phyloP scores from a whole-genome alignment of 2,113 vertebrate species.

The Hippocampus comes region DNA sequence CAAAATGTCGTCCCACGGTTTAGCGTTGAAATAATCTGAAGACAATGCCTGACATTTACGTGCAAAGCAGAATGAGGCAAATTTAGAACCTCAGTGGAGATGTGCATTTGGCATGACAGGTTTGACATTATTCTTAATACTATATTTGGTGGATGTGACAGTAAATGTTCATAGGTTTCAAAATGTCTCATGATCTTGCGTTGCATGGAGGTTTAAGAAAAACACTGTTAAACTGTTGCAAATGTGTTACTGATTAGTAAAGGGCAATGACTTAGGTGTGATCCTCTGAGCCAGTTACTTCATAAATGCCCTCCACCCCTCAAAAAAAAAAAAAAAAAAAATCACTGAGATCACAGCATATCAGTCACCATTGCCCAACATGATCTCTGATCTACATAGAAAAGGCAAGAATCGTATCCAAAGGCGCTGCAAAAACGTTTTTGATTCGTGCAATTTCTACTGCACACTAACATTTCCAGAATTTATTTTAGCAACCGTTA shows the following conservation, averaged over 20 bases:
- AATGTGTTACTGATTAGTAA: neutral
- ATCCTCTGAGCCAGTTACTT: neutral
- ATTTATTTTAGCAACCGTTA: neutral
- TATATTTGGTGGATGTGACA: neutral
- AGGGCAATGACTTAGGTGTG: neutral
- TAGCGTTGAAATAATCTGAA: neutral
- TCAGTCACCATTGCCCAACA: neutral
- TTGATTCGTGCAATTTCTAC: neutral
- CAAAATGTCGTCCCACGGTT: constrained; percentile 20
- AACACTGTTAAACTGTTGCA: neutral
- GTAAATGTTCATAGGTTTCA: neutral
- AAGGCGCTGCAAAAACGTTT: neutral
- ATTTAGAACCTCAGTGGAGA: constrained; percentile 2
- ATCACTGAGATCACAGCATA: neutral
- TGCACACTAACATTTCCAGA: neutral
- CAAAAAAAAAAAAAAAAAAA: neutral
- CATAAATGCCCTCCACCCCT: neutral
- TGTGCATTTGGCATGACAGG: neutral
- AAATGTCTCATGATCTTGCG: neutral
- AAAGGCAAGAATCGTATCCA: neutral
- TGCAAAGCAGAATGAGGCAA: neutral
- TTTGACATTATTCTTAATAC: constrained; percentile 1
- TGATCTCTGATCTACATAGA: neutral
- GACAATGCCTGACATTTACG: constrained; percentile 7
- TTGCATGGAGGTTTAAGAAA: neutral